Evolutionary conservation across 2,113 vertebrate species (phyloP).

Genomic region (Chlamydotis undulata): DNA sequence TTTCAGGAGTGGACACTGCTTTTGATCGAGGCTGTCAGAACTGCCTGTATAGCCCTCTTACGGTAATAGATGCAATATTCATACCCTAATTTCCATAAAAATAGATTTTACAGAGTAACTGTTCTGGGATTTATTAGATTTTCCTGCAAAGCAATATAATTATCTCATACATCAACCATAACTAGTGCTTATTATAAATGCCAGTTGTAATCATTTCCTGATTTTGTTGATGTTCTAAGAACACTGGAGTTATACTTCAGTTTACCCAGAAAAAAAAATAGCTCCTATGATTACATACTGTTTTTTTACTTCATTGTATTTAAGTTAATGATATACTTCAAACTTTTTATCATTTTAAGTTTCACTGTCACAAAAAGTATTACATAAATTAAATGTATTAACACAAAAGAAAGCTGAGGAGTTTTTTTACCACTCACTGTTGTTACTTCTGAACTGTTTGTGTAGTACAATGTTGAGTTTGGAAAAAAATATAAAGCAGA

Average conservation of each 20-base stretch:
- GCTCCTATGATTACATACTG: neutral
- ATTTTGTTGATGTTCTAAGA: constrained; percentile 58
- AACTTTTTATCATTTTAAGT: neutral
- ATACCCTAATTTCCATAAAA: constrained; percentile 74
- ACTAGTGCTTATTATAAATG: constrained; percentile 65
- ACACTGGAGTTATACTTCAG: constrained; percentile 1
- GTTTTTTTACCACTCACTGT: neutral
- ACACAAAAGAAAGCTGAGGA: neutral
- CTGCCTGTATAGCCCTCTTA: constrained; percentile 16
- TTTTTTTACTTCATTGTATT: neutral
- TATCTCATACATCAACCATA: constrained; percentile 71
- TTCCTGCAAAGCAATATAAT: constrained; percentile 66
- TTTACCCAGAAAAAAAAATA: constrained; percentile 17
- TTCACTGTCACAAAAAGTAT: neutral
- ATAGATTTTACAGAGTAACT: constrained; percentile 69
- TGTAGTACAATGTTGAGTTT: neutral
- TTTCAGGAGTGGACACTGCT: constrained; percentile 18
- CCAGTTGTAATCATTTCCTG: constrained; percentile 60
- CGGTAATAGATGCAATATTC: constrained; percentile 62
- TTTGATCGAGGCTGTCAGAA: constrained; percentile 53
- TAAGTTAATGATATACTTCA: neutral
- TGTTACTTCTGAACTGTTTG: neutral
- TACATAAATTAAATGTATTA: neutral
- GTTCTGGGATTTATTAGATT: constrained; percentile 72
- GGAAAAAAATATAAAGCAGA: neutral